These are phyloP conservation scores for Helicoverpa zea DNA, from an alignment of 1,140 invertebrate genomes.

Conservation along the genomic window DNA sequence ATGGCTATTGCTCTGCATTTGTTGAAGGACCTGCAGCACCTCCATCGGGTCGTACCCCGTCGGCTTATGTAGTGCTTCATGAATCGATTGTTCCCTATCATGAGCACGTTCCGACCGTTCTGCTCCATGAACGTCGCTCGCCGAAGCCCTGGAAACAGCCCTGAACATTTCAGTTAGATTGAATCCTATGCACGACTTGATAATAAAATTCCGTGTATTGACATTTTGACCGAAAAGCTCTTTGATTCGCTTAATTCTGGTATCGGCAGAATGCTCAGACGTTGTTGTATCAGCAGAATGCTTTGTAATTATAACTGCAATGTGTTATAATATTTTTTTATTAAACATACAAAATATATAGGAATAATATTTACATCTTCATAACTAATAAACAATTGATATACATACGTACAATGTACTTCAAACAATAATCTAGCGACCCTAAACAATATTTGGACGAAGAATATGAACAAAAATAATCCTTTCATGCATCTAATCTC, in stretches of 20 bases:
- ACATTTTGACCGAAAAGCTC: too few relatives aligned
- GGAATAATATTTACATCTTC: too few relatives aligned
- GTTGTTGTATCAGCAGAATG: too few relatives aligned
- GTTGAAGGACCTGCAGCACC: conserved; percentile 72
- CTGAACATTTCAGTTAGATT: not conserved
- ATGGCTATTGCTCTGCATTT: conserved; percentile 76
- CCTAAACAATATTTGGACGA: not conserved
- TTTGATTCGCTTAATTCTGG: too few relatives aligned
- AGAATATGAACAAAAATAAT: not conserved
- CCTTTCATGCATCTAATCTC: not conserved
- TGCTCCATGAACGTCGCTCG: conserved; percentile 52
- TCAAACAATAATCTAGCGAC: not conserved
- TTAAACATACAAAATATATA: too few relatives aligned
- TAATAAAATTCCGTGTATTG: too few relatives aligned
- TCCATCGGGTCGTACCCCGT: conserved; percentile 69
- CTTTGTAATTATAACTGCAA: too few relatives aligned
- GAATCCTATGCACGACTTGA: not conserved
- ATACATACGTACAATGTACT: too few relatives aligned
- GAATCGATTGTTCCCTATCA: conserved; percentile 70
- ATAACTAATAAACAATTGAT: too few relatives aligned
- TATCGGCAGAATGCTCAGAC: too few relatives aligned
- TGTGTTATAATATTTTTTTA: too few relatives aligned
- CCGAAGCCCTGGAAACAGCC: conserved; percentile 2
- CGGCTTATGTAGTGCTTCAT: conserved; percentile 71
- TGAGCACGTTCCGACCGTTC: conserved; percentile 65